Evolutionary conservation across 2,888 invertebrate genomes (phyloP), one percentile per base, ranked within the genome.

Genomic region (Allacma fusca): DNA sequence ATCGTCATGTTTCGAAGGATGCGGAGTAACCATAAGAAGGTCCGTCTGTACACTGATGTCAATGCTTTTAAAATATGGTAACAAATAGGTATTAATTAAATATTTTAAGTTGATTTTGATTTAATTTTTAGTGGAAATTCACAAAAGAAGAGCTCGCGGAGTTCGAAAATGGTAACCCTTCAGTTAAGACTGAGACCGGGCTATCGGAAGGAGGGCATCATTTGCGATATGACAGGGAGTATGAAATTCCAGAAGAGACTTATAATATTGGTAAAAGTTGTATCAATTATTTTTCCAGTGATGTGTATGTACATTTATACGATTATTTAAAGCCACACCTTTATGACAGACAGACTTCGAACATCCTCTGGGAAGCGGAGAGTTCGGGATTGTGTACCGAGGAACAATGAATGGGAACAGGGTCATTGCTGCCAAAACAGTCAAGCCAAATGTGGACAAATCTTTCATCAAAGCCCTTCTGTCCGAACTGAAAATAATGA

Each of bases 121-220:
- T 57, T 57, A 19, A 24, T 7, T 24, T 50, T 59, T 40, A 75
- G 75, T 26, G 67, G 28, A n/a, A 44, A 26, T 75, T 75, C 40
- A 67, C 75, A 19, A 43, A 65, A 40, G n/a, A n/a, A 0, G 75
- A 75, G n/a, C 43, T 75, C 24, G 28, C 13, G 1, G 75, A 75
- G 23, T 75, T 75, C 65, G 50, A 75, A 16, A 40, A 28, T 13
- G 75, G 75, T 1, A 67, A 75, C 67, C 68, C 75, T 24, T 75
- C 34, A 19, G 75, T 75, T 1, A 65, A 65, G 24, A 24, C 40
- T 7, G 65, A 75, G 13, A 29, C 34, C 12, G 75, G 75, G 0
- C 40, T 75, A 23, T 21, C 12, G 7, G 71, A 71, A 23, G 71
- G 71, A 5, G 57, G 40, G 9, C 59, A 62, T 34, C 40, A 75